A percentile compares a stretch with the other conserved stretches of the same genome.
Evolutionary conservation across 2,888 invertebrate species (phyloP).

Genomic region (Aspidiotus rigidus): DNA sequence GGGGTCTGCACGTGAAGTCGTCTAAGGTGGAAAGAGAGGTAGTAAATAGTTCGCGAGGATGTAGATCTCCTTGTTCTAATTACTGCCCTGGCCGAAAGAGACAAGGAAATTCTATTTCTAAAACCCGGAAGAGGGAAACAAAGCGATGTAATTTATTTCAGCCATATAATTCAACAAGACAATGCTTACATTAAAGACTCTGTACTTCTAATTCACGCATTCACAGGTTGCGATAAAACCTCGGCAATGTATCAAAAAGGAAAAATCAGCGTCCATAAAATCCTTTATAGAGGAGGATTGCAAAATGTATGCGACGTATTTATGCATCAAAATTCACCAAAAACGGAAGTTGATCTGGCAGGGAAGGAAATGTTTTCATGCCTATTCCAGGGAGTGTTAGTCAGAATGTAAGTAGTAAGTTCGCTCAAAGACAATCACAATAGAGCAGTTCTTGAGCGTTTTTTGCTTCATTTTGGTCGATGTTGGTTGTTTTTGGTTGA

Average conservation of each 20-base stretch:
- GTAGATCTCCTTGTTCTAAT: conserved; percentile 39
- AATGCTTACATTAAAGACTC: background rate
- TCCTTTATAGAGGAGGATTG: background rate
- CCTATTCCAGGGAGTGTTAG: too few relatives aligned
- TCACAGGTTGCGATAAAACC: conserved; percentile 12
- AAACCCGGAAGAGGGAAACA: conserved; percentile 1
- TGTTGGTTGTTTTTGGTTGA: too few relatives aligned
- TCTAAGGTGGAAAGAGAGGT: conserved; percentile 12
- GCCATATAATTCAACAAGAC: background rate
- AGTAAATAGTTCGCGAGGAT: conserved; percentile 37
- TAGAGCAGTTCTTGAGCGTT: too few relatives aligned
- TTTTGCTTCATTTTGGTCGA: too few relatives aligned
- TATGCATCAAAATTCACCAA: background rate
- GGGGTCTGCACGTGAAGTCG: conserved; percentile 24
- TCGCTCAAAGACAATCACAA: too few relatives aligned
- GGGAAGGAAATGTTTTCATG: too few relatives aligned
- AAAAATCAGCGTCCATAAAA: conserved; percentile 1
- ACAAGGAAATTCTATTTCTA: conserved; percentile 3
- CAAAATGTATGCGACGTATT: background rate
- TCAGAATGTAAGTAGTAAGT: too few relatives aligned
- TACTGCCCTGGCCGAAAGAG: background rate
- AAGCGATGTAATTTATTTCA: background rate
- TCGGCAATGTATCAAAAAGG: conserved; percentile 4
- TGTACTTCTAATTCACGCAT: conserved; percentile 5
- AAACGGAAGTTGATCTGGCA: background rate